Percentiles rank a stretch among this genome's conserved stretches.
Evolutionary conservation across 2,113 vertebrate genomes (phyloP).

Genomic region (Sphyrna mokarran): DNA sequence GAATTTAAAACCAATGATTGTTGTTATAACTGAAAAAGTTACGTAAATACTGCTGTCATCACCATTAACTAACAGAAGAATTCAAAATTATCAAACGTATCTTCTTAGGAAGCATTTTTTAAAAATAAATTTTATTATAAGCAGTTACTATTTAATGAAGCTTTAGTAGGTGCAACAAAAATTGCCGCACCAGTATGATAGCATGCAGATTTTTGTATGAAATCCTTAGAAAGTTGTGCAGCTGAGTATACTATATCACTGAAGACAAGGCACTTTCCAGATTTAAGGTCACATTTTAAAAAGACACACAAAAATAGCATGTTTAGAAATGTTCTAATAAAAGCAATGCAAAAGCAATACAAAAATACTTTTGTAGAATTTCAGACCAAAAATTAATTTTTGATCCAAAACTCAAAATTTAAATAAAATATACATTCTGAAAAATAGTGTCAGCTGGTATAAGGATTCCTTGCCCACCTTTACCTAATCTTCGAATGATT

Average conservation of each 20-base stretch:
- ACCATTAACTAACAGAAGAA: neutral
- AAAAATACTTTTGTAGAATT: neutral
- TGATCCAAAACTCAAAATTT: too few relatives aligned
- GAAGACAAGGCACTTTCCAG: neutral
- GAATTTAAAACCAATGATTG: neutral
- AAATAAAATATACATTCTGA: neutral
- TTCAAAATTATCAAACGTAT: neutral
- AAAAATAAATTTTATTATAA: neutral
- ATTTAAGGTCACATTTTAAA: neutral
- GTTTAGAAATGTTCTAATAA: neutral
- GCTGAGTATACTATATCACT: neutral
- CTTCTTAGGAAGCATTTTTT: neutral
- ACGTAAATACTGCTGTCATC: neutral
- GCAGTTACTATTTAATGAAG: neutral
- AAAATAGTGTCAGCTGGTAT: neutral
- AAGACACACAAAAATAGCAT: neutral
- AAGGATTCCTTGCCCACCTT: neutral
- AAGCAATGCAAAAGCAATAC: neutral
- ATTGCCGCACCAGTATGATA: neutral
- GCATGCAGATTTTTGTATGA: neutral
- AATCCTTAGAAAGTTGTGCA: neutral
- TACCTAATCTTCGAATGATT: neutral
- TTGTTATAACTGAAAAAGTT: neutral
- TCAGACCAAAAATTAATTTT: neutral
- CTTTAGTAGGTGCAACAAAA: neutral